Evolutionary conservation across 2,797 vertebrate species (phyloP).

Genomic region (Huso huso): DNA sequence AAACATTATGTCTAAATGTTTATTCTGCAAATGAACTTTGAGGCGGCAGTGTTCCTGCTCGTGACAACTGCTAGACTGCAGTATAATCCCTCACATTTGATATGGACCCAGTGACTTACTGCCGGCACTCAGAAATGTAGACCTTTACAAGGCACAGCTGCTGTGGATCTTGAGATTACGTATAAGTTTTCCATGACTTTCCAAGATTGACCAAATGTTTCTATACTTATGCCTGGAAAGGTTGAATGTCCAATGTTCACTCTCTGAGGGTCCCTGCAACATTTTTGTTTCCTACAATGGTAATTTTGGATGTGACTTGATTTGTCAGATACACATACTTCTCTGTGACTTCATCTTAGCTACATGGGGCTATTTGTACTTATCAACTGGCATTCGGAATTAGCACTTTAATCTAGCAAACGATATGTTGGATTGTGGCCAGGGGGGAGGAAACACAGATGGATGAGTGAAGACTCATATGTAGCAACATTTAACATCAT

Average conservation of each 20-base stretch:
- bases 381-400: neutral
- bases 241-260: neutral
- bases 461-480: neutral
- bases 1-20: slow-evolving; percentile 11
- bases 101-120: slow-evolving; percentile 17
- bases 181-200: slow-evolving; percentile 12
- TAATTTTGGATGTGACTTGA: slow-evolving; percentile 1
- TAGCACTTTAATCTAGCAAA: slow-evolving; percentile 15
- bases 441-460: neutral
- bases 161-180: slow-evolving; percentile 29
- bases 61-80: slow-evolving; percentile 36
- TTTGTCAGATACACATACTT: slow-evolving; percentile 19
- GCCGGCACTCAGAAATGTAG: slow-evolving; percentile 6
- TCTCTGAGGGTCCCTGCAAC: neutral
- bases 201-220: slow-evolving; percentile 15
- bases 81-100: slow-evolving; percentile 38
- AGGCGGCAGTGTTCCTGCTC: slow-evolving; percentile 32
- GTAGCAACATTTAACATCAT: neutral
- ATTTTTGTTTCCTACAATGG: neutral
- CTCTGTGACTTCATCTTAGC: slow-evolving; percentile 19
- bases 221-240: neutral
- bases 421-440: slow-evolving; percentile 12
- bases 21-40: slow-evolving; percentile 6
- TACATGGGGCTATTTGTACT: slow-evolving; percentile 21
- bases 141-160: slow-evolving; percentile 31